These are phyloP conservation scores for Falcunculus frontatus DNA, from an alignment of 2,113 vertebrate genomes.

Conservation along the genomic window DNA sequence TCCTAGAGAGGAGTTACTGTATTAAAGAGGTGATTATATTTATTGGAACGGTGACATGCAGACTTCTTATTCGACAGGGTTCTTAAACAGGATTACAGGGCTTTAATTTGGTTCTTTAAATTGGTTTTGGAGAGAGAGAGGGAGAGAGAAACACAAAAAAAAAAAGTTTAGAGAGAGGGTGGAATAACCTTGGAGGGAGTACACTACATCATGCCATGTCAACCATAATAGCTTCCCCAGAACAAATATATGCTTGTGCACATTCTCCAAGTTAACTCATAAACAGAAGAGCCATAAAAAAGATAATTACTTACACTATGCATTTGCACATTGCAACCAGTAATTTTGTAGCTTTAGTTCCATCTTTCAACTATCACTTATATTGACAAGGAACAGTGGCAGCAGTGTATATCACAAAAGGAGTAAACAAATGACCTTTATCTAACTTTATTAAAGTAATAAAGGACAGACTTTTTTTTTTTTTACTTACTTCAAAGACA, in stretches of 20 bases:
- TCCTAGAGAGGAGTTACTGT: neutral
- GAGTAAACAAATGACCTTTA: constrained; percentile 30
- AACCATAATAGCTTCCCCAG: neutral
- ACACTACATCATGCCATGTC: neutral
- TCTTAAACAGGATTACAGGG: constrained; percentile 13
- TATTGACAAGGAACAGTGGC: neutral
- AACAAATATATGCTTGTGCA: constrained; percentile 18
- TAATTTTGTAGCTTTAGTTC: neutral
- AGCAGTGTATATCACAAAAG: neutral
- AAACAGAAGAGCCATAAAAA: constrained; percentile 21
- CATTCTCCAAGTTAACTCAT: constrained; percentile 60
- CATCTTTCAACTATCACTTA: neutral
- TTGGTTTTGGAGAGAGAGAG: neutral
- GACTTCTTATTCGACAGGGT: neutral
- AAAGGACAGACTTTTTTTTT: neutral
- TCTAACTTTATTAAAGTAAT: constrained; percentile 23
- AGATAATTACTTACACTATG: neutral
- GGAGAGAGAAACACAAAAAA: neutral
- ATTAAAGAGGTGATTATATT: neutral
- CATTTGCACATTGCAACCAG: neutral
- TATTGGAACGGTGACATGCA: neutral
- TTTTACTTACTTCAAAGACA: constrained; percentile 23
- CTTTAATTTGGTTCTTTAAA: neutral
- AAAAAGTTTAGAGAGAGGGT: neutral
- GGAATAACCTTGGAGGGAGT: constrained; percentile 16